A percentile compares a stretch with the other conserved stretches of the same genome.
phyloP scores from a whole-genome alignment of 2,113 vertebrate genomes.

The Enhydra lutris region DNA sequence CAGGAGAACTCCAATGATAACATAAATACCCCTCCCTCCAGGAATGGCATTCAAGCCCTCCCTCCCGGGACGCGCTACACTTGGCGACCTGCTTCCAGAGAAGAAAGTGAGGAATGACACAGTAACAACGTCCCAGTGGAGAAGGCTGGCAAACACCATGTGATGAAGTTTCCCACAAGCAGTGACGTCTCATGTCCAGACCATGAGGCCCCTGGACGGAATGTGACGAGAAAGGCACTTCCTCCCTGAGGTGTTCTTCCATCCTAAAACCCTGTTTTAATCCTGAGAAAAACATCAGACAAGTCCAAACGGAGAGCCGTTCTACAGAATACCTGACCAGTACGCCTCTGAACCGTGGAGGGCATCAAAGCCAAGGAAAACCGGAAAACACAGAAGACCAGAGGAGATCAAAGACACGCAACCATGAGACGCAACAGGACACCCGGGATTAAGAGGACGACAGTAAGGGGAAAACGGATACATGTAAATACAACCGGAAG shows the following conservation, averaged over 20 bases:
- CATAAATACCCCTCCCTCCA: accelerated
- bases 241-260: background rate
- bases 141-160: background rate
- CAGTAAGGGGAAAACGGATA: background rate
- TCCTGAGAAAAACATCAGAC: background rate
- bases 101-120: background rate
- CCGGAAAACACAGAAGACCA: background rate
- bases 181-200: too few relatives aligned
- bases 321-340: background rate
- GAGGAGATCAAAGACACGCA: background rate
- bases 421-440: background rate
- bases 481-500: background rate
- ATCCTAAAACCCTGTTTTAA: background rate
- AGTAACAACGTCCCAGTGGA: background rate
- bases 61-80: too few relatives aligned
- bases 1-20: background rate
- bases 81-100: background rate
- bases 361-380: background rate
- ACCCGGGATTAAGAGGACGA: background rate
- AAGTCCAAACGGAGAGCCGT: background rate
- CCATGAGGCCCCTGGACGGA: accelerated
- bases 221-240: background rate
- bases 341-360: background rate
- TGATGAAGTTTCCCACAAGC: background rate
- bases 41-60: background rate